Base-by-base conservation (phyloP, 2,888 invertebrate genomes). In the Cosmopolites sordidus region DNA sequence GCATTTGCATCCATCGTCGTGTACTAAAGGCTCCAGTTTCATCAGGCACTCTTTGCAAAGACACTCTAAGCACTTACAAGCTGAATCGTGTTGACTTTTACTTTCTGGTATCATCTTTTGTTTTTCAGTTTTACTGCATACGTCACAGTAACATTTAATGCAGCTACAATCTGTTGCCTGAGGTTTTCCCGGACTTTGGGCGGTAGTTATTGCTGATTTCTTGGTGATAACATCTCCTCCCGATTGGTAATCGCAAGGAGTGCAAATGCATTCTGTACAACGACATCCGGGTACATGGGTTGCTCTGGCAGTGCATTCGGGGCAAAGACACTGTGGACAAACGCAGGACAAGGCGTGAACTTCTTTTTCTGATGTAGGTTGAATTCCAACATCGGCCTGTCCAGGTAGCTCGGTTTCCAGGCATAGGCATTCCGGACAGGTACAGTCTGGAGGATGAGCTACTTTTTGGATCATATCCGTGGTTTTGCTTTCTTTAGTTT, bases 261-360 rank as follows among this genome's bases (percentile, higher is more conserved):
- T 5, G 22, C 60, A 62, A 2, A 49, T 11, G 38, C 62, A 62
- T 27, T 58, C 45, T 1, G 30, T 49, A 17, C 61, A 61, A 6
- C 48, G 56, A 38, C 60, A 61, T 9, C 43, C 58, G 1, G 43
- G 40, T 0, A 54, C 46, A 22, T 61, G 61, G 1, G 53, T 50
- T 11, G 43, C 49, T 42, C 43, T 43, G 4, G 38, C 40, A 8
- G 38, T 14, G 15, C 54, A 51, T 17, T 56, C 52, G 18, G 45
- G 46, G 42, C 56, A 56, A 1, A 49, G 33, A 42, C 62, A 62
- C 33, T 57, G 56, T 1, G 52, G 30, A 27, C 61, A 62, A 1
- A 41, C 46, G 49, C 62, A 62, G 17, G 51, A 45, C n/a, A 44
- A 43, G 9, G 60, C 51, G 17, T 61, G 61, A 1, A 48, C 40